Conservation (phyloP, 2,797 vertebrate genomes). For the Australoheros facetus region DNA sequence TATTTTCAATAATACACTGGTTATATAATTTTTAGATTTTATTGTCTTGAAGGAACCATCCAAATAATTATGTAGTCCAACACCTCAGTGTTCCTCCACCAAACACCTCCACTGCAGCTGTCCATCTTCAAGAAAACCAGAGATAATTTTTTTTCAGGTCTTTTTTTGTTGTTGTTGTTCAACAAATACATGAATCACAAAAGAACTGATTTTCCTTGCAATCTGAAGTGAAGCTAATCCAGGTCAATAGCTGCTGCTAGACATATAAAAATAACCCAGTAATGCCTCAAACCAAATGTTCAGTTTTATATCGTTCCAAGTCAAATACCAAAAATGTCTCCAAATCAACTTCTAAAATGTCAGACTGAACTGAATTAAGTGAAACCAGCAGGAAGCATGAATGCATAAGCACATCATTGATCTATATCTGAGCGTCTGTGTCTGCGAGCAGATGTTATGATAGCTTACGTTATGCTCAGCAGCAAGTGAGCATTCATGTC, state of each 20-base stretch:
- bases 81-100: slow-evolving; percentile 12
- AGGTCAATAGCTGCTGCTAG: background rate
- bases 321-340: background rate
- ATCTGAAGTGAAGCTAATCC: background rate
- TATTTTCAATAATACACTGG: background rate
- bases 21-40: slow-evolving; percentile 30
- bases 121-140: slow-evolving; percentile 14
- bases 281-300: background rate
- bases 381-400: background rate
- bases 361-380: slow-evolving; percentile 2
- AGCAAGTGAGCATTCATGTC: slow-evolving; percentile 16
- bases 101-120: slow-evolving; percentile 55
- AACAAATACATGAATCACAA: background rate
- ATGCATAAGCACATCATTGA: background rate
- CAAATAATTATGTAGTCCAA: slow-evolving; percentile 41
- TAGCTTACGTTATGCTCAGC: background rate
- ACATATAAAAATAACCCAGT: slow-evolving; percentile 10
- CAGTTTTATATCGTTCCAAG: background rate
- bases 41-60: slow-evolving; percentile 18
- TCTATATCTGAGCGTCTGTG: background rate
- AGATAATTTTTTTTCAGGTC: background rate
- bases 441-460: background rate
- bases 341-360: background rate
- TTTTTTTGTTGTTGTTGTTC: background rate
- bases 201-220: background rate